phyloP scores from a whole-genome alignment of 2,797 vertebrate species.

The Catostomus latipinnis region DNA sequence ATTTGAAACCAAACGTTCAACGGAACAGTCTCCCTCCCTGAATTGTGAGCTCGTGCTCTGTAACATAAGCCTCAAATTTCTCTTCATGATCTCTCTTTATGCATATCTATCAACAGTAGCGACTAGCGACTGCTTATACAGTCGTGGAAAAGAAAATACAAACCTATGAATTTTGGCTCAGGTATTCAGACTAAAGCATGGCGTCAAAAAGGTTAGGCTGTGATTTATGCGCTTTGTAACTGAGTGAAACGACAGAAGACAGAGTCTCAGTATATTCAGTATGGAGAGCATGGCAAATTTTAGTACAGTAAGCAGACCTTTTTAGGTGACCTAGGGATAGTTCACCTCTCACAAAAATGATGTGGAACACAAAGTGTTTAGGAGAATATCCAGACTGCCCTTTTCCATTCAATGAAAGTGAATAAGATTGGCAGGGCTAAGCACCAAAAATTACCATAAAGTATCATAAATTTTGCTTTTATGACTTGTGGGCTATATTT shows the following conservation, averaged over 20 bases:
- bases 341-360: no score
- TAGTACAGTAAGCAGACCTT: not conserved
- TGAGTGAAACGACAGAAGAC: constrained; percentile 17
- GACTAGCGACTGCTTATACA: constrained; percentile 66
- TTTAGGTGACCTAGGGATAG: no score
- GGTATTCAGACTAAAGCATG: constrained; percentile 53
- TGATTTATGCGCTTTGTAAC: constrained; percentile 59
- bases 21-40: constrained; percentile 22
- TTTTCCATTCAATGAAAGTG: no score
- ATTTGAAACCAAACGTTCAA: constrained; percentile 75
- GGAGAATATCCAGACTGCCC: no score
- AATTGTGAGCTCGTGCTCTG: constrained; percentile 24
- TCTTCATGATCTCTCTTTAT: constrained; percentile 40
- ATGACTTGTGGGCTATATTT: no score
- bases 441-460: no score
- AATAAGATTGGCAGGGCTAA: no score
- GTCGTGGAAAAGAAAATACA: constrained; percentile 57
- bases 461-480: no score
- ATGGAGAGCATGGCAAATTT: constrained; percentile 23
- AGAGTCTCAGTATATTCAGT: constrained; percentile 16
- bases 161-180: constrained; percentile 54
- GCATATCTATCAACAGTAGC: constrained; percentile 52
- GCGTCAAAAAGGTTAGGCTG: constrained; percentile 52
- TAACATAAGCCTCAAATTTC: constrained; percentile 34
- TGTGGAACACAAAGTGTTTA: no score